Evolutionary conservation across 2,797 vertebrate genomes (phyloP).

Genomic region (Argentina silus): DNA sequence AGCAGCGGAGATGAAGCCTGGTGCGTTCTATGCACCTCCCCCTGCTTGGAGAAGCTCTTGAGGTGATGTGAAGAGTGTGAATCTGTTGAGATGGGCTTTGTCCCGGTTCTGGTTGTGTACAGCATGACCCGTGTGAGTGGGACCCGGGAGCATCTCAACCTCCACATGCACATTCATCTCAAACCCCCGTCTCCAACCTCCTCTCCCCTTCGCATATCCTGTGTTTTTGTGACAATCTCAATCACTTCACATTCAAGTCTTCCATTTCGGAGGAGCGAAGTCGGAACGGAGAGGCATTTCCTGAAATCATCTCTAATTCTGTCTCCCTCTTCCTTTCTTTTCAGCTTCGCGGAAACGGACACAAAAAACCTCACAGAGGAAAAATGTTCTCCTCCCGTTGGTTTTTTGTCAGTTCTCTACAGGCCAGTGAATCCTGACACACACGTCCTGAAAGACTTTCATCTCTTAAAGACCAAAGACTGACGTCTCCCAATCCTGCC

Average conservation of each 20-base stretch:
- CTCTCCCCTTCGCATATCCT: constrained; percentile 11
- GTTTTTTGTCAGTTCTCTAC: neutral
- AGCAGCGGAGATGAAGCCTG: neutral
- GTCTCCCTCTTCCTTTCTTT: neutral
- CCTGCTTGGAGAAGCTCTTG: neutral
- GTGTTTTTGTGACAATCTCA: constrained; percentile 50
- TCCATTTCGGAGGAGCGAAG: constrained; percentile 5
- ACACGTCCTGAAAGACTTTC: neutral
- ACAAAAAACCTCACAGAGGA: neutral
- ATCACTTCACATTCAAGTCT: constrained; percentile 34
- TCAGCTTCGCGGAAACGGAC: neutral
- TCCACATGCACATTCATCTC: neutral
- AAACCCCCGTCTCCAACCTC: neutral
- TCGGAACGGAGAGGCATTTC: constrained; percentile 20
- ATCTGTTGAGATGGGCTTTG: neutral
- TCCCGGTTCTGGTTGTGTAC: neutral
- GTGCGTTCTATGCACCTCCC: neutral
- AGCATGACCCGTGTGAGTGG: neutral
- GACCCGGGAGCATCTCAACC: neutral
- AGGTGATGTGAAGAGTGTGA: neutral
- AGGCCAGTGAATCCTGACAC: neutral
- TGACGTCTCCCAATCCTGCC: too few species aligned
- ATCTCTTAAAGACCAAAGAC: too few species aligned
- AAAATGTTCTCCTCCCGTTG: too few species aligned
- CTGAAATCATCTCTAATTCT: constrained; percentile 12